Evolutionary conservation across 2,113 vertebrate species (phyloP), one percentile per base, ranked within the genome.

Genomic region (Butastur rufipennis): DNA sequence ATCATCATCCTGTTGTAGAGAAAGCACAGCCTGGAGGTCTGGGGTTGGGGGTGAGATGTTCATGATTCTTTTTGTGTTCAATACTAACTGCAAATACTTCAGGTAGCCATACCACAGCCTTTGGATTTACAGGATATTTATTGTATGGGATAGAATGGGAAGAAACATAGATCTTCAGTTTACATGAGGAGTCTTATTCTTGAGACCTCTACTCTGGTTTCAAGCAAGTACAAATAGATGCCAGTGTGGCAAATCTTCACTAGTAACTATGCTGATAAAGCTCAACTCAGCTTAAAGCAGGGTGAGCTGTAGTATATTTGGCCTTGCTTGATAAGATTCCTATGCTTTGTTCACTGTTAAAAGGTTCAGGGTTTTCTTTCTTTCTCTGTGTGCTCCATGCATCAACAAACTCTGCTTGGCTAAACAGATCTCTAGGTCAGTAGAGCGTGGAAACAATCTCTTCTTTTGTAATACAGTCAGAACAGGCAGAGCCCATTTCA

Each of bases 171-270:
- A 29, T 47, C 48, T 19, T 42, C 31, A 29, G 2, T 55, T 47
- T 23, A 16, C 10, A 2, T 14, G 29, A 82, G 23, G 38, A 38
- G 53, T 81, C 42, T 40, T 66, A 8, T 17, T 53, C 59, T 18
- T 14, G 50, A 65, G 17, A 47, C 27, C 62, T 6, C 17, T 45
- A 2, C 32, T 71, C 36, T 45, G n/a, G 27, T n/a, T 79, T 73
- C 36, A 67, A 13, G 29, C 32, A 9, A 36, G 15, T 16, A 11
- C 23, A 13, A 4, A 31, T 38, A 10, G 42, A 47, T 56, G 70
- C 12, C 36, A 10, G 0, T 2, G 20, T 42, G 26, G 48, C 34
- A 52, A 1, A 26, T 77, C 48, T 43, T 65, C 10, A 2, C 13
- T 9, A 14, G 31, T 25, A 20, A n/a, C 61, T 47, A 1, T 13